Evolutionary conservation across 1,140 invertebrate species (phyloP).

Genomic region (Drosophila sturtevanti): DNA sequence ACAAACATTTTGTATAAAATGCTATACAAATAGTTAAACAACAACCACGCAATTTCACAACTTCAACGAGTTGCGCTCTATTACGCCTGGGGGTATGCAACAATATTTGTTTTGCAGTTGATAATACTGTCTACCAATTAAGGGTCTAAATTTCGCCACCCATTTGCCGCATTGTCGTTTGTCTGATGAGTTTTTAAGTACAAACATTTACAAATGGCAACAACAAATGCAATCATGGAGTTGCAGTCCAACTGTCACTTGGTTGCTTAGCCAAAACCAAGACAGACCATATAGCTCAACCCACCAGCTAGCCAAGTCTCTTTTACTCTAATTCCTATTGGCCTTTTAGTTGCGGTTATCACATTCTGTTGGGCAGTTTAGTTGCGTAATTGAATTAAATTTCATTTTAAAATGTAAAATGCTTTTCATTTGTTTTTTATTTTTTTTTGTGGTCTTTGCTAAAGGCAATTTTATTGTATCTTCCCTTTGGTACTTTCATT

Average conservation of each 20-base stretch:
- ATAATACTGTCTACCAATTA: conserved; percentile 45
- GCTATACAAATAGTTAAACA: conserved; percentile 42
- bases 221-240: conserved; percentile 50
- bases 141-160: neutral
- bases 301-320: neutral
- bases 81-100: conserved; percentile 52
- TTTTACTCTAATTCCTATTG: neutral
- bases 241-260: conserved; percentile 13
- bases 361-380: conserved; percentile 65
- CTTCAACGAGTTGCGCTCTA: conserved; percentile 42
- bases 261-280: conserved; percentile 25
- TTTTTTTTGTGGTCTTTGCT: conserved; percentile 30
- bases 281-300: neutral
- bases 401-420: conserved; percentile 65
- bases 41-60: conserved; percentile 30
- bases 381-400: conserved; percentile 75
- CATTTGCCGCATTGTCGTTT: conserved; percentile 67
- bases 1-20: conserved; percentile 43
- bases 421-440: conserved; percentile 55
- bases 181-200: conserved; percentile 81
- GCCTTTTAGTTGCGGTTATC: conserved; percentile 56
- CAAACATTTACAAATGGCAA: conserved; percentile 70
- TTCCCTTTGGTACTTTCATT: conserved; percentile 8
- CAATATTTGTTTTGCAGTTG: conserved; percentile 60
- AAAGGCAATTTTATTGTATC: conserved; percentile 29